Conservation (phyloP, 2,797 vertebrate species). For the Poecile montanus region DNA sequence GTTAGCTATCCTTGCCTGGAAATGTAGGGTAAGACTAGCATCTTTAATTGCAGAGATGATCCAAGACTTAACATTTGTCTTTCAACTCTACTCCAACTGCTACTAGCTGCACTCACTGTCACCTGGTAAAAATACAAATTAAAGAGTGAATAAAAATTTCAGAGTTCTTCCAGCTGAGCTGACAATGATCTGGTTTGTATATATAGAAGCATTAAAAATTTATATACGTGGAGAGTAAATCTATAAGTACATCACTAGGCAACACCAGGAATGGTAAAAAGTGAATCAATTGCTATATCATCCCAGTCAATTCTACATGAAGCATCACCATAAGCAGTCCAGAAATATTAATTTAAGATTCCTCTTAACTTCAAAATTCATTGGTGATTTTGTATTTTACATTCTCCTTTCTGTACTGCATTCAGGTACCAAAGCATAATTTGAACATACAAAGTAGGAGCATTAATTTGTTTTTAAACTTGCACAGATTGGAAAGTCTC, state of each 20-base stretch:
- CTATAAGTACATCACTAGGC: neutral
- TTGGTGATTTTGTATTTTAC: neutral
- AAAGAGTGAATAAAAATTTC: slow-evolving; percentile 15
- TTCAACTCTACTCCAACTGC: neutral
- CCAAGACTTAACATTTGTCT: neutral
- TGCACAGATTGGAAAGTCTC: neutral
- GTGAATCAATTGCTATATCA: neutral
- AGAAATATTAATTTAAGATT: neutral
- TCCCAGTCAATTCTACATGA: neutral
- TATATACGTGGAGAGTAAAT: neutral
- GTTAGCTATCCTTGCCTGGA: slow-evolving; percentile 3
- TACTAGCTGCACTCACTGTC: neutral
- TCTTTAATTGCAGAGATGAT: neutral
- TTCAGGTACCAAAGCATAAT: neutral
- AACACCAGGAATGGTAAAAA: neutral
- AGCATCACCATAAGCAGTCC: neutral
- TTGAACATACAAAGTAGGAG: neutral
- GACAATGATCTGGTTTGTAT: neutral
- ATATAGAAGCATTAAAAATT: slow-evolving; percentile 18
- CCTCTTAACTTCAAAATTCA: neutral
- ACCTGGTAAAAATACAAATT: slow-evolving; percentile 35
- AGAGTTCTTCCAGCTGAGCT: neutral
- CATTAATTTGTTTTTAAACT: neutral
- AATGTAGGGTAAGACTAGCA: neutral
- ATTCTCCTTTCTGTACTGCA: neutral